phyloP scores from a whole-genome alignment of 1,140 invertebrate genomes.

The Stegodyphus mimosarum region DNA sequence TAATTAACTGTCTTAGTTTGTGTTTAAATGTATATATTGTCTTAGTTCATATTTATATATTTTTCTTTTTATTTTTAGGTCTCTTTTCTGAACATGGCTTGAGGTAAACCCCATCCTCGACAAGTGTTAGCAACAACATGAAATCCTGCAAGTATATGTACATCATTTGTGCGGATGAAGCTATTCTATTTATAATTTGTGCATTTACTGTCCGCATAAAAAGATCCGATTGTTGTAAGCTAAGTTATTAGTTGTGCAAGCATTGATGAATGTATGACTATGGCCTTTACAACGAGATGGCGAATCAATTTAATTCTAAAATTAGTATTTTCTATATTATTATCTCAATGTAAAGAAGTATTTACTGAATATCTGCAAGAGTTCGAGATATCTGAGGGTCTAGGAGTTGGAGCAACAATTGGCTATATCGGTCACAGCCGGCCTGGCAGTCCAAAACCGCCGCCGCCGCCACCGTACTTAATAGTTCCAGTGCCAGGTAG shows the following conservation, averaged over 20 bases:
- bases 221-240: background rate
- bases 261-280: slow-evolving; percentile 16
- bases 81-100: background rate
- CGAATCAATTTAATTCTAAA: slow-evolving; percentile 11
- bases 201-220: slow-evolving; percentile 18
- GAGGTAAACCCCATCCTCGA: background rate
- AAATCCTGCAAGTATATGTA: background rate
- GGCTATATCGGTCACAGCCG: slow-evolving; percentile 81
- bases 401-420: slow-evolving; percentile 84
- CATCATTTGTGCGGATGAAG: background rate
- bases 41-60: background rate
- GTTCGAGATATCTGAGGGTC: slow-evolving; percentile 87
- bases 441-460: slow-evolving; percentile 71
- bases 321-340: slow-evolving; percentile 19
- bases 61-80: background rate
- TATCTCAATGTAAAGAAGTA: slow-evolving; percentile 25
- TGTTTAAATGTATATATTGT: too few species aligned
- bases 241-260: background rate
- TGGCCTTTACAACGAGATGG: slow-evolving; percentile 28
- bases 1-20: too few species aligned
- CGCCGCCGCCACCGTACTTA: slow-evolving; percentile 80
- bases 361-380: slow-evolving; percentile 75
- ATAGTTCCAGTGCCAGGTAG: slow-evolving; percentile 88
- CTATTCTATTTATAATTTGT: background rate
- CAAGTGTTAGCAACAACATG: background rate